These are phyloP conservation scores for Epinephelus lanceolatus DNA, from an alignment of 2,113 vertebrate genomes.

Conservation along the genomic window DNA sequence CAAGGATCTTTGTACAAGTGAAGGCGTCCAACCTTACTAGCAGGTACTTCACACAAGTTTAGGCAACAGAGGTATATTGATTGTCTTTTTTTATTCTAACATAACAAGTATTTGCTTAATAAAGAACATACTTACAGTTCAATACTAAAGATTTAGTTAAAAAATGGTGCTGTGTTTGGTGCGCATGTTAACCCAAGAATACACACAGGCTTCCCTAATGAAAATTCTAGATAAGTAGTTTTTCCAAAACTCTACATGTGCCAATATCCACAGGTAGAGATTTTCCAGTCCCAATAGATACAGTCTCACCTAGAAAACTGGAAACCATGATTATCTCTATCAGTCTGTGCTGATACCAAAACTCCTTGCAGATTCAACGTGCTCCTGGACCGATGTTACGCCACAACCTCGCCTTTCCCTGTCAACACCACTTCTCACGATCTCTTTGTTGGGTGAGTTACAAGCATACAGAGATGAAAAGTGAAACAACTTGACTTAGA, in stretches of 20 bases:
- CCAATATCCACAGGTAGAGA: too few species aligned
- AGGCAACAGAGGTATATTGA: not conserved
- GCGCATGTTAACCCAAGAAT: not conserved
- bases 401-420: slow-evolving; percentile 64
- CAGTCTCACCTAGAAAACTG: not conserved
- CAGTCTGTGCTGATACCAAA: not conserved
- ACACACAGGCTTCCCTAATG: not conserved
- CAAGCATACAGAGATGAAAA: not conserved
- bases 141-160: not conserved
- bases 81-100: not conserved
- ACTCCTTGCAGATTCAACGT: slow-evolving; percentile 77
- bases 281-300: not conserved
- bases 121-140: not conserved
- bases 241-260: not conserved
- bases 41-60: slow-evolving; percentile 58
- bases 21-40: slow-evolving; percentile 79
- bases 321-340: not conserved
- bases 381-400: slow-evolving; percentile 80
- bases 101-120: not conserved
- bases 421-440: slow-evolving; percentile 63
- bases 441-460: slow-evolving; percentile 82
- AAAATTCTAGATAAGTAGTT: not conserved
- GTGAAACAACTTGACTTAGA: not conserved
- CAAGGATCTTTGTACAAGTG: slow-evolving; percentile 80
- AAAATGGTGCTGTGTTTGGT: not conserved